A percentile compares a stretch with the other conserved stretches of the same genome.
These are phyloP conservation scores for Melanaphis sacchari DNA, from an alignment of 1,140 invertebrate species.

Conservation along the genomic window DNA sequence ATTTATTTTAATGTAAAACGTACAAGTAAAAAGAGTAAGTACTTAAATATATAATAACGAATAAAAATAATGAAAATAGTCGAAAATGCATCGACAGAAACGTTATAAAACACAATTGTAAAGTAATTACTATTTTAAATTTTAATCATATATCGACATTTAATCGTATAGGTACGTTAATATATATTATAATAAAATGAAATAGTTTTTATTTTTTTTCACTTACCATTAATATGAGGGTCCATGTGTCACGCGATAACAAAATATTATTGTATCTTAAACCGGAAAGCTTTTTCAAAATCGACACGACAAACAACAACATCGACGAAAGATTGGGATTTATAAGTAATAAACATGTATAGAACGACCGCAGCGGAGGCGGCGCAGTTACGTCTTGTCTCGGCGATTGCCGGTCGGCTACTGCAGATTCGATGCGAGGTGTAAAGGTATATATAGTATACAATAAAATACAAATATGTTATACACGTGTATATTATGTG, in stretches of 20 bases:
- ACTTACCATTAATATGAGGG: conserved; percentile 11
- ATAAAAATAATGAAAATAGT: not conserved
- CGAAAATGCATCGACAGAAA: not conserved
- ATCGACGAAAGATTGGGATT: not conserved
- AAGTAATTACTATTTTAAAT: not conserved
- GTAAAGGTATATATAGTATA: conserved; percentile 17
- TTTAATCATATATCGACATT: not conserved
- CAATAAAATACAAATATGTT: not conserved
- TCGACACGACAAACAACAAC: not conserved
- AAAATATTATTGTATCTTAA: not conserved
- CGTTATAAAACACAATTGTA: not conserved
- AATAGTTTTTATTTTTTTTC: not conserved
- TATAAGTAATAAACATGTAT: not conserved
- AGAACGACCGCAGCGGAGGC: not conserved
- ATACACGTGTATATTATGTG: not conserved
- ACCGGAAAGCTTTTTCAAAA: not conserved
- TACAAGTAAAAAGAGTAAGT: not conserved
- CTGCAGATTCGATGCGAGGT: conserved; percentile 9
- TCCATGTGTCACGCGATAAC: conserved; percentile 1
- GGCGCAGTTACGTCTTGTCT: not conserved
- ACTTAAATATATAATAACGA: not conserved
- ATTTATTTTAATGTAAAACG: not conserved
- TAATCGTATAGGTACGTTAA: not conserved
- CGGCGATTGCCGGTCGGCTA: conserved; percentile 12
- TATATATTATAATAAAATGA: not conserved